Conservation (phyloP, 1,140 invertebrate species). For the Brachystomella parvula region DNA sequence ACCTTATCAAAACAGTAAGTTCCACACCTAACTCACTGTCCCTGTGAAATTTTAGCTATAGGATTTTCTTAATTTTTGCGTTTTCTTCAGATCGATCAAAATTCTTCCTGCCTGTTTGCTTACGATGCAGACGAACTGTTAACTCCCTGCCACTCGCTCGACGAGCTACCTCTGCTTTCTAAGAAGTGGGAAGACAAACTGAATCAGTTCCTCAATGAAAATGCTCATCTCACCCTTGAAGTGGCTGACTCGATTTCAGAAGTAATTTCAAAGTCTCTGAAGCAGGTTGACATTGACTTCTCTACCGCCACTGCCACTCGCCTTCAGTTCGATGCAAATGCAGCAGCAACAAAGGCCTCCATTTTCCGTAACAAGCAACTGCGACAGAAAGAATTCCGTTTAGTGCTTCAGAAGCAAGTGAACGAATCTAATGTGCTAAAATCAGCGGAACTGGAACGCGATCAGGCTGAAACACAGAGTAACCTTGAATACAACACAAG, state of each 20-base stretch:
- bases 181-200: slow-evolving; percentile 11
- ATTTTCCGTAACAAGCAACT: neutral
- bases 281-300: neutral
- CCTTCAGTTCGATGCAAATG: neutral
- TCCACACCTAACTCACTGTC: too few relatives aligned
- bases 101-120: neutral
- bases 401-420: slow-evolving; percentile 9
- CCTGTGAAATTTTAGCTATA: too few relatives aligned
- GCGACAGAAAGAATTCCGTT: slow-evolving; percentile 1
- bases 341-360: neutral
- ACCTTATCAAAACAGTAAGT: neutral
- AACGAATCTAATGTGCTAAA: neutral
- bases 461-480: neutral
- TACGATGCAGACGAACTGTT: neutral
- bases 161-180: neutral
- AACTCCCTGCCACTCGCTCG: neutral
- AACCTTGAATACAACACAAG: neutral
- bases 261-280: neutral
- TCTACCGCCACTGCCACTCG: neutral
- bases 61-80: too few relatives aligned
- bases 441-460: neutral
- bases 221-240: slow-evolving; percentile 7
- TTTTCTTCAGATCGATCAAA: neutral
- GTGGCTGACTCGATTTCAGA: neutral
- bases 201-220: slow-evolving; percentile 8